Evolutionary conservation across 92 coral and sea anemone genomes (phyloP).

Genomic region (Actinostola sp.): DNA sequence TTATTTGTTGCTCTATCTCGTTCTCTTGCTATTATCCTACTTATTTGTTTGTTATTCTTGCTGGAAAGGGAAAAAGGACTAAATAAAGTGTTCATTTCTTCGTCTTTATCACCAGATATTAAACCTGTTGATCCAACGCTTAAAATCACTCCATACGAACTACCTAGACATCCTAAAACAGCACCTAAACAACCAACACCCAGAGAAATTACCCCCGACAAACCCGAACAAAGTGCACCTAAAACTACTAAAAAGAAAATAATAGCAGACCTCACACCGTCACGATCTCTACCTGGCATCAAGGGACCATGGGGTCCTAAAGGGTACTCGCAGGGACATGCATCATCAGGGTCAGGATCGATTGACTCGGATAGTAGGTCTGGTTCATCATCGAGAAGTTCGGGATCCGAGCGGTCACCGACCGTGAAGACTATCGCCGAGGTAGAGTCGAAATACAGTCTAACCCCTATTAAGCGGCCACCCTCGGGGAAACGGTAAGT

Average conservation of each 20-base stretch:
- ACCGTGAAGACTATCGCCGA: slow-evolving; percentile 45
- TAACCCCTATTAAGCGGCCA: too few species aligned
- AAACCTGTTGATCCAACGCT: slow-evolving; percentile 48
- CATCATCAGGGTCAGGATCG: slow-evolving; percentile 63
- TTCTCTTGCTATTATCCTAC: too few species aligned
- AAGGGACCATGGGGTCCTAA: slow-evolving; percentile 89
- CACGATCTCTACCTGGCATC: slow-evolving; percentile 39
- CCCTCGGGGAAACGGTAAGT: too few species aligned
- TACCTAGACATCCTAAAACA: slow-evolving; percentile 42
- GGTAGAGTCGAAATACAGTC: too few species aligned
- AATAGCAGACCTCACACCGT: slow-evolving; percentile 14
- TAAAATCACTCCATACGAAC: slow-evolving; percentile 76
- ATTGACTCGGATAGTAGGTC: slow-evolving; percentile 72
- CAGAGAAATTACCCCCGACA: slow-evolving; percentile 4
- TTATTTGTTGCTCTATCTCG: too few species aligned
- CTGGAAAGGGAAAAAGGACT: neutral
- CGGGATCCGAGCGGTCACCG: slow-evolving; percentile 71
- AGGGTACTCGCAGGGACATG: slow-evolving; percentile 66
- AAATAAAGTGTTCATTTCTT: neutral
- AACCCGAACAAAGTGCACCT: neutral
- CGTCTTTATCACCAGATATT: slow-evolving; percentile 23
- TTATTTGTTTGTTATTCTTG: neutral
- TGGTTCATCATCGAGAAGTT: slow-evolving; percentile 83
- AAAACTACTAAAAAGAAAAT: slow-evolving; percentile 19
- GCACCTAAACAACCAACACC: slow-evolving; percentile 15